Evolutionary conservation across 2,113 vertebrate genomes (phyloP).

Genomic region (Orthonyx spaldingii): DNA sequence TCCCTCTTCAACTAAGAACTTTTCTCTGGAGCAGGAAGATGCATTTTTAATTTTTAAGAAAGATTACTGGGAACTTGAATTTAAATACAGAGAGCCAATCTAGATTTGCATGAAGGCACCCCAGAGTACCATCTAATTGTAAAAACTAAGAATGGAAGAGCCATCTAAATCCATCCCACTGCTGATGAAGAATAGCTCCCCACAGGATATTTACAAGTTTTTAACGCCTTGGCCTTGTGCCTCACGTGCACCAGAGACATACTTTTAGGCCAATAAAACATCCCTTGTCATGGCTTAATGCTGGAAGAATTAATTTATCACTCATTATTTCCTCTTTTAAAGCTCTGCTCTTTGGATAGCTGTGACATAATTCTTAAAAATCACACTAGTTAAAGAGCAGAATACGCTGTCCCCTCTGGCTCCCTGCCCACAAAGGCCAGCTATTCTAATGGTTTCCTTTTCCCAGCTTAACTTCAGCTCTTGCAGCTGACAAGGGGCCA

Average conservation of each 20-base stretch:
- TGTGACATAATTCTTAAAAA: conserved; percentile 32
- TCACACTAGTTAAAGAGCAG: background rate
- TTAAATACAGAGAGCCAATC: background rate
- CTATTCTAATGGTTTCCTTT: background rate
- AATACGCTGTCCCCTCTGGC: background rate
- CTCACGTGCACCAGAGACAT: conserved; percentile 4
- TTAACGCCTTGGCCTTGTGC: conserved; percentile 48
- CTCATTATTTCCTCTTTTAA: conserved; percentile 55
- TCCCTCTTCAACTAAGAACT: background rate
- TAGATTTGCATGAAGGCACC: conserved; percentile 1
- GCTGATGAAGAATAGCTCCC: conserved; percentile 17
- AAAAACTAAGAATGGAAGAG: conserved; percentile 37
- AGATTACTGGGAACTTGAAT: background rate
- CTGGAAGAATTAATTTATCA: conserved; percentile 51
- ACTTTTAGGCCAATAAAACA: conserved; percentile 40
- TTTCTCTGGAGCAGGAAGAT: background rate
- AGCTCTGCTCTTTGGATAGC: conserved; percentile 29
- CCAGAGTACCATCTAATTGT: conserved; percentile 1
- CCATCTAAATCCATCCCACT: conserved; percentile 27
- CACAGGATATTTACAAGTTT: conserved; percentile 37
- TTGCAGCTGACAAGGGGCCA: background rate
- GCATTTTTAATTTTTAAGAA: background rate
- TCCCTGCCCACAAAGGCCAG: background rate
- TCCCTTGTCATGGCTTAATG: conserved; percentile 38
- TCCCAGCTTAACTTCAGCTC: background rate